phyloP scores from a whole-genome alignment of 2,888 invertebrate species.

The Rhingia rostrata region DNA sequence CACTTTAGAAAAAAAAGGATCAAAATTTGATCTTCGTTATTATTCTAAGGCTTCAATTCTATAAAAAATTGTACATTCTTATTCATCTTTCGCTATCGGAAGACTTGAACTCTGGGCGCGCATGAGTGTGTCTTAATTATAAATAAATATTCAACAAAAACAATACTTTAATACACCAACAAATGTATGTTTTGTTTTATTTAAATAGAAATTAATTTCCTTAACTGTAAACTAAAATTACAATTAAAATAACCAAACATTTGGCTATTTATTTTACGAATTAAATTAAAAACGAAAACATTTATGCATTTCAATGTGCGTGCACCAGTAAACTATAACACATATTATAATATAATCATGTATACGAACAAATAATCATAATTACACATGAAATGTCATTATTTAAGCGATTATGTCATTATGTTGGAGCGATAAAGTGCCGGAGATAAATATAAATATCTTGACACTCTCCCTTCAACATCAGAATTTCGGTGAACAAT shows the following conservation, averaged over 20 bases:
- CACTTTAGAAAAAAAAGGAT: conserved; percentile 79
- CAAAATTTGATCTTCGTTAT: conserved; percentile 67
- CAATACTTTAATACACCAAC: neutral
- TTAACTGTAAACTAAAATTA: conserved; percentile 6
- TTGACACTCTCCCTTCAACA: conserved; percentile 31
- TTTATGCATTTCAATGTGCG: conserved; percentile 44
- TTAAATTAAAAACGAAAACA: conserved; percentile 1
- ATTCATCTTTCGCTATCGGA: conserved; percentile 56
- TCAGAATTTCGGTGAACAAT: conserved; percentile 67
- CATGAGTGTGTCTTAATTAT: conserved; percentile 11
- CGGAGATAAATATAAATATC: conserved; percentile 4
- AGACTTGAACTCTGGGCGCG: conserved; percentile 54
- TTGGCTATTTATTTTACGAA: neutral
- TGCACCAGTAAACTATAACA: conserved; percentile 49
- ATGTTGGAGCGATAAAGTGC: conserved; percentile 4
- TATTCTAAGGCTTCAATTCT: conserved; percentile 58
- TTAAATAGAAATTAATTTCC: conserved; percentile 21
- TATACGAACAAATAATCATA: conserved; percentile 26
- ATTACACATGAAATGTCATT: conserved; percentile 60
- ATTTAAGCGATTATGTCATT: conserved; percentile 48
- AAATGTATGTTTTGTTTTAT: conserved; percentile 13
- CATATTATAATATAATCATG: conserved; percentile 25
- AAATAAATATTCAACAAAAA: conserved; percentile 8
- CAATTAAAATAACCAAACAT: conserved; percentile 7
- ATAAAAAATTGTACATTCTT: conserved; percentile 5